Conservation (phyloP, 2,113 vertebrate genomes). For the Dicaeum eximium region DNA sequence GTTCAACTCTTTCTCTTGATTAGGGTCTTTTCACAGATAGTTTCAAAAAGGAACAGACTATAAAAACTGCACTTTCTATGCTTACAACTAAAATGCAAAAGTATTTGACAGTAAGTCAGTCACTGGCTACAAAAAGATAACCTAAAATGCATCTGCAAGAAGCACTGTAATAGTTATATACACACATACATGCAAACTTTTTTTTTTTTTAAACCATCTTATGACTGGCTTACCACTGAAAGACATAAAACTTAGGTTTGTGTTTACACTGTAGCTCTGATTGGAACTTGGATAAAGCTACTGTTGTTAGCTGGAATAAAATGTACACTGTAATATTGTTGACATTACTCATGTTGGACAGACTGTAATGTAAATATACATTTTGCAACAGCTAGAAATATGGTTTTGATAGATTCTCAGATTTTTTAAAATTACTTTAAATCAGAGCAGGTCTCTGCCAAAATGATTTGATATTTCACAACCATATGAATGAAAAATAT, state of each 20-base stretch:
- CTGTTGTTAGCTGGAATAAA: slow-evolving; percentile 67
- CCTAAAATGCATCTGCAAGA: slow-evolving; percentile 45
- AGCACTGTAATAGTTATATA: background rate
- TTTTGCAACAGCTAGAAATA: slow-evolving; percentile 72
- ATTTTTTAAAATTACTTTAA: slow-evolving; percentile 70
- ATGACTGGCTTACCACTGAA: slow-evolving; percentile 5
- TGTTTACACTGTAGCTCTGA: slow-evolving; percentile 60
- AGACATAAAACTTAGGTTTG: slow-evolving; percentile 53
- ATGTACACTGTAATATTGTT: slow-evolving; percentile 49
- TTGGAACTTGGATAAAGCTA: slow-evolving; percentile 62
- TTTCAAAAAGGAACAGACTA: background rate
- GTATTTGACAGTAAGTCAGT: background rate
- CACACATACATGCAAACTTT: background rate
- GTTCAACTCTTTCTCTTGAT: background rate
- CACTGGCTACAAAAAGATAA: background rate
- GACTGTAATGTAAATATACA: slow-evolving; percentile 66
- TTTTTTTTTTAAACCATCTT: background rate
- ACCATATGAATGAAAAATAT: slow-evolving; percentile 62
- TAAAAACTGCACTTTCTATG: background rate
- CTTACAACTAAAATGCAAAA: background rate
- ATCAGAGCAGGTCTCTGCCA: slow-evolving; percentile 45
- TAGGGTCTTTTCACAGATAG: background rate
- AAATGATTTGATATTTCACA: slow-evolving; percentile 66
- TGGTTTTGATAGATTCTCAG: slow-evolving; percentile 70
- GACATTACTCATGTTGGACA: slow-evolving; percentile 69